Base-by-base conservation (phyloP, 2,888 invertebrate species). In the Zhengitettix transpicula region DNA sequence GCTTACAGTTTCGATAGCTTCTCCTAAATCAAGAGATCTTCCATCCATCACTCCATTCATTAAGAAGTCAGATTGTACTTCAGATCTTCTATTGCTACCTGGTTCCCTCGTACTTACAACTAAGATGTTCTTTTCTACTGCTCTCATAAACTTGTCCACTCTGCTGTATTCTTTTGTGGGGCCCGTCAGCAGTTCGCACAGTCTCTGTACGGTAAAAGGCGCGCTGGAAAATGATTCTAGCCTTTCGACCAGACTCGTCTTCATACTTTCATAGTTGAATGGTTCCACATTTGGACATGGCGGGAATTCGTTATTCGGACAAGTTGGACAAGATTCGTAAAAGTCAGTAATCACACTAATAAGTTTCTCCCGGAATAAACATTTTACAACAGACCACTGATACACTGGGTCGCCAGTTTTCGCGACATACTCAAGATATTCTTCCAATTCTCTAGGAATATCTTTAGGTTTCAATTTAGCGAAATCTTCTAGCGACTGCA, bases 91-190 rank as follows among this genome's bases (percentile, higher is more conserved):
- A 1, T 42, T 42, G 3, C 69, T 66, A 0, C 75, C 76, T 0
- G 78, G 77, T 56, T 79, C 79, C 52, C 76, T 71, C 2, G 77
- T 78, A 5, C 78, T 78, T 11, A 93, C 92, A 61, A 93, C 93
- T 67, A 92, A 75, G 66, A 93, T 89, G 68, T 91, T 92, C 74
- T 98, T 98, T 73, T 98, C 98, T 62, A 99, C 79, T 0, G 97
- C 98, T 61, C 97, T 79, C 87, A 99, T 89, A 71, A 89, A 98
- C 73, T 98, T 98, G 71, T 97, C 98, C 63, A 94, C 88, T 63
- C 94, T 81, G 70, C 89, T 91, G 73, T 99, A 99, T 71, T 98
- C 95, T 71, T 91, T 92, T 28, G 87, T 81, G 1, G 98, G 97
- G 65, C 85, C 84, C 7, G 90, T 89, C 2, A 99, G 76, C 41